Conservation (phyloP, 2,888 invertebrate genomes). For the Drosophila lutescens region DNA sequence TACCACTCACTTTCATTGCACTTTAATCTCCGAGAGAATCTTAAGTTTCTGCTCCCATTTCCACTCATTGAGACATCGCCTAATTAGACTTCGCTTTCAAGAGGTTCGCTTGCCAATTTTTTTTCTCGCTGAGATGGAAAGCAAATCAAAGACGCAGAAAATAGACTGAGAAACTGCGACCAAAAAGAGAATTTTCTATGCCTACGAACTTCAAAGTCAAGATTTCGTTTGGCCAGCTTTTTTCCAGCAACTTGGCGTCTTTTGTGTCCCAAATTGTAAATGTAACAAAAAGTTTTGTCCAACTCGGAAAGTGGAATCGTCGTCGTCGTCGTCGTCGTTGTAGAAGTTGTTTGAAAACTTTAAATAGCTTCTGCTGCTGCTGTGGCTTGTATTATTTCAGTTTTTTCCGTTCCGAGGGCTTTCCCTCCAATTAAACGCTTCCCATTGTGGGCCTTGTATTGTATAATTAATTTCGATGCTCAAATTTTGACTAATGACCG, state of each 20-base stretch:
- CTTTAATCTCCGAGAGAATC: conserved; percentile 32
- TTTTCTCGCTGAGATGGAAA: conserved; percentile 37
- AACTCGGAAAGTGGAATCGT: conserved; percentile 58
- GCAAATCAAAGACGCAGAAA: conserved; percentile 24
- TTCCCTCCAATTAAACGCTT: conserved; percentile 67
- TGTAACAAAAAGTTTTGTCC: conserved; percentile 39
- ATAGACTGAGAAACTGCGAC: conserved; percentile 11
- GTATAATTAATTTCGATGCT: conserved; percentile 57
- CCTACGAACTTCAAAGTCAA: conserved; percentile 38
- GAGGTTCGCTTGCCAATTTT: conserved; percentile 61
- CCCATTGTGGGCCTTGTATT: conserved; percentile 57
- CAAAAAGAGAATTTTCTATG: conserved; percentile 46
- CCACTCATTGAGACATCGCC: conserved; percentile 39
- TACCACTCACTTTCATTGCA: conserved; percentile 29
- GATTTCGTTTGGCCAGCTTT: conserved; percentile 28
- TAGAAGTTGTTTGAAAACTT: conserved; percentile 53
- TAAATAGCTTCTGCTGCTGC: conserved; percentile 51
- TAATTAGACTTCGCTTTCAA: conserved; percentile 50
- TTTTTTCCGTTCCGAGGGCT: conserved; percentile 40
- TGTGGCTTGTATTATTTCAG: conserved; percentile 31
- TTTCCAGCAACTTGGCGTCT: conserved; percentile 23
- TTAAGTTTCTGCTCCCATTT: conserved; percentile 34
- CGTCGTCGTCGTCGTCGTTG: conserved; percentile 34
- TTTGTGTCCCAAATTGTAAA: conserved; percentile 38
- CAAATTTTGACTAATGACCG: conserved; percentile 70